These are phyloP conservation scores for Melanerpes aurifrons DNA, from an alignment of 2,113 vertebrate genomes.

Conservation along the genomic window DNA sequence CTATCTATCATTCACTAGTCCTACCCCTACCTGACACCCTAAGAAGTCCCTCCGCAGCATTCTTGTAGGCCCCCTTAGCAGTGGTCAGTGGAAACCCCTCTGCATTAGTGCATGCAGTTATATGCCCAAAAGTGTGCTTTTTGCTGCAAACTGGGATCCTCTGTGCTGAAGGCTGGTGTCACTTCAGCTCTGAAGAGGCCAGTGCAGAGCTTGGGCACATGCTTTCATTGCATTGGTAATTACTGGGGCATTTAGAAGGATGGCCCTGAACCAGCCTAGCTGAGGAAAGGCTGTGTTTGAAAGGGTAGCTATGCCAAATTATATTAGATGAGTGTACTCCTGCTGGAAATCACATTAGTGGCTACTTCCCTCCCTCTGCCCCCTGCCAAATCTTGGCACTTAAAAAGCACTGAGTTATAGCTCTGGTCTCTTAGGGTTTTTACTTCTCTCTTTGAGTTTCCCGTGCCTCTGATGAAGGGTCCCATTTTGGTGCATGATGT, in stretches of 20 bases:
- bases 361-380: background rate
- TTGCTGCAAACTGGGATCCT: background rate
- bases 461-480: slow-evolving; percentile 34
- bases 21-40: too few relatives aligned
- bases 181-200: background rate
- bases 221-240: slow-evolving; percentile 45
- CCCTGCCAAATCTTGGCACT: slow-evolving; percentile 53
- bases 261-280: slow-evolving; percentile 44
- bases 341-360: slow-evolving; percentile 57
- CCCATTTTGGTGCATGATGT: background rate
- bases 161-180: background rate
- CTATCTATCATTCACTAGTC: too few relatives aligned
- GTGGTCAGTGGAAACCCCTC: fast-evolving
- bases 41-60: too few relatives aligned
- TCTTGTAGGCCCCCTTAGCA: too few relatives aligned
- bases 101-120: background rate
- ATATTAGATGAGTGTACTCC: slow-evolving; percentile 74
- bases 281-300: slow-evolving; percentile 43
- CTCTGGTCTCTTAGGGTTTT: slow-evolving; percentile 39
- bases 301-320: slow-evolving; percentile 70
- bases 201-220: slow-evolving; percentile 5
- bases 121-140: background rate
- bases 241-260: slow-evolving; percentile 3
- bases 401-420: slow-evolving; percentile 69
- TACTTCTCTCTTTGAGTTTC: slow-evolving; percentile 55